Percentiles rank a stretch among this genome's conserved stretches.
These are phyloP conservation scores for Clytia hemisphaerica DNA, from an alignment of 30 jellyfish, hydroid and myxozoan species.

Conservation along the genomic window DNA sequence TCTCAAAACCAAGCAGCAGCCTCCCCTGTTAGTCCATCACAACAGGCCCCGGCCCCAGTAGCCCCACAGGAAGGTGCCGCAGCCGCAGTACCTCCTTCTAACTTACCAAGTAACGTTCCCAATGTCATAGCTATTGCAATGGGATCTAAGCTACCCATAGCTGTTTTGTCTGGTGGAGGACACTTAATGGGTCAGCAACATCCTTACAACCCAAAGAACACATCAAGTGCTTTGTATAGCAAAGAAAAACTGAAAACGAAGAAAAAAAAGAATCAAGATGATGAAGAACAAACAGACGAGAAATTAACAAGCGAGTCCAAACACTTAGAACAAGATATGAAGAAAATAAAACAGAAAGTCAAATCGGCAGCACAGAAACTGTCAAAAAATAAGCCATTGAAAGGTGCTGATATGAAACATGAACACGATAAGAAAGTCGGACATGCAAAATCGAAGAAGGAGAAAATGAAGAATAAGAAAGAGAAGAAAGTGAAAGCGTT, in stretches of 20 bases:
- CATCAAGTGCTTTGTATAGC: background rate
- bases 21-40: too few species aligned
- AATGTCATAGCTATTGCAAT: background rate
- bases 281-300: constrained; percentile 18
- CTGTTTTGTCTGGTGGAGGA: too few species aligned
- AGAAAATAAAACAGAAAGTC: constrained; percentile 1
- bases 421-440: background rate
- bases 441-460: background rate
- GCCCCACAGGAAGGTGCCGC: constrained; percentile 7
- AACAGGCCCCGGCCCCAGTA: constrained; percentile 18
- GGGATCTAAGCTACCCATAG: too few species aligned
- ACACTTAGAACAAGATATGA: constrained; percentile 15
- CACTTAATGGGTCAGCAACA: too few species aligned
- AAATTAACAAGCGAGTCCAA: constrained; percentile 21
- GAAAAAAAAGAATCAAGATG: background rate
- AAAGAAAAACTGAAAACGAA: background rate
- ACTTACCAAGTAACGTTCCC: background rate
- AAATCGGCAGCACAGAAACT: constrained; percentile 4
- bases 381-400: background rate
- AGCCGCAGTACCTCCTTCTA: constrained; percentile 8
- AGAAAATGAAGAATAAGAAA: constrained; percentile 4
- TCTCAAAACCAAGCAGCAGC: background rate
- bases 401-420: too few species aligned
- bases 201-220: background rate
- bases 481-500: constrained; percentile 8